Evolutionary conservation across 2,888 invertebrate genomes (phyloP).

Genomic region (Lymantria monacha): DNA sequence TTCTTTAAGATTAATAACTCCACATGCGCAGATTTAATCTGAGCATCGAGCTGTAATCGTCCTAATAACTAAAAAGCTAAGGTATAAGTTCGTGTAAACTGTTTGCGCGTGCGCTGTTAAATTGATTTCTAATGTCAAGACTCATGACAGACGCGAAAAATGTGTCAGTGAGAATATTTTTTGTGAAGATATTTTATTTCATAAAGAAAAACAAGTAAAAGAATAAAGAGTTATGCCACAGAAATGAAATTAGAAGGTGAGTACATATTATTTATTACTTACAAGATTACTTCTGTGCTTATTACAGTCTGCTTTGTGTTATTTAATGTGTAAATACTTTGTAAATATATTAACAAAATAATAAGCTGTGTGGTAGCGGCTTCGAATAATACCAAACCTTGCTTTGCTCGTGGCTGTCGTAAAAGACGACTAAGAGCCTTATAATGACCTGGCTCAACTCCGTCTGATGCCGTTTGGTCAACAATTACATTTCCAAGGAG

Average conservation of each 20-base stretch:
- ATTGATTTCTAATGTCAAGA: constrained; percentile 65
- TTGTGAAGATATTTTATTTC: constrained; percentile 29
- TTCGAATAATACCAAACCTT: no score
- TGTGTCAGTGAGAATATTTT: constrained; percentile 16
- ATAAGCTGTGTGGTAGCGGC: no score
- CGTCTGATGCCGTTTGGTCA: no score
- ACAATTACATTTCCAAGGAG: no score
- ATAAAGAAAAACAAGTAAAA: constrained; percentile 36
- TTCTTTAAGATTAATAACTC: constrained; percentile 19
- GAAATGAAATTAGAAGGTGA: constrained; percentile 61
- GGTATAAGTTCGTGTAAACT: constrained; percentile 17
- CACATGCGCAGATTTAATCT: constrained; percentile 53
- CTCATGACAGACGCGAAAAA: constrained; percentile 44
- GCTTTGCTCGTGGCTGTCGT: no score
- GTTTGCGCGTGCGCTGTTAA: constrained; percentile 63
- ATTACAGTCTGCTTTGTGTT: no score
- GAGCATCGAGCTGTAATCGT: constrained; percentile 16
- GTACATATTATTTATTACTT: background rate
- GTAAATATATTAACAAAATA: no score
- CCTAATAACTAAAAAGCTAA: background rate
- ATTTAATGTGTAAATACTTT: no score
- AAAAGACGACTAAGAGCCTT: no score
- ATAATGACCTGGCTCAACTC: no score
- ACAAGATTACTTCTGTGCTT: no score
- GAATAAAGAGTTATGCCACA: constrained; percentile 27